Conservation (phyloP, 2,113 vertebrate species). For the Oreochromis spilurus region DNA sequence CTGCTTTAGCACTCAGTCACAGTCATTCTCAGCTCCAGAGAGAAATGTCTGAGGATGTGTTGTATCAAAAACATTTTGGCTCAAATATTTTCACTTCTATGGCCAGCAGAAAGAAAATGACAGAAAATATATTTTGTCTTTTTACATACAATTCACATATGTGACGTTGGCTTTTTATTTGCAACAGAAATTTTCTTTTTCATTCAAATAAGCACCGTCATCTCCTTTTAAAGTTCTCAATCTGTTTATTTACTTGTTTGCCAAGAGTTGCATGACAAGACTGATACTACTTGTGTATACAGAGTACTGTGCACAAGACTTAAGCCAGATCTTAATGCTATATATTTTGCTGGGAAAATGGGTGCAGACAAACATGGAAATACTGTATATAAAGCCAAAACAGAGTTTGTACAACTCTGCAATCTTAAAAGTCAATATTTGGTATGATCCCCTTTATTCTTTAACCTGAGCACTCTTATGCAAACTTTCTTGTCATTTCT, state of each 20-base stretch:
- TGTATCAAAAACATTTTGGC: not conserved
- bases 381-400: not conserved
- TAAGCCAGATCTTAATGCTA: not conserved
- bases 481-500: not conserved
- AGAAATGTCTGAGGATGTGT: not conserved
- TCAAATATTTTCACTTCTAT: not conserved
- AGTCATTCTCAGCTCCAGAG: not conserved
- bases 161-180: not conserved
- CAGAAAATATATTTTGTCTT: not conserved
- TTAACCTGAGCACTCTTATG: not conserved
- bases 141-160: not conserved
- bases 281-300: not conserved
- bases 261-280: not conserved
- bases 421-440: not conserved
- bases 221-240: not conserved
- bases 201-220: not conserved
- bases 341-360: not conserved
- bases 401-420: not conserved
- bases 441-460: not conserved
- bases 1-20: not conserved
- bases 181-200: not conserved
- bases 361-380: not conserved
- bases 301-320: not conserved
- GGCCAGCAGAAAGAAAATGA: not conserved
- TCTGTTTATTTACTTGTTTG: not conserved